These are phyloP conservation scores for Amblyopsis hoosieri DNA, from an alignment of 2,797 vertebrate genomes.

Conservation along the genomic window DNA sequence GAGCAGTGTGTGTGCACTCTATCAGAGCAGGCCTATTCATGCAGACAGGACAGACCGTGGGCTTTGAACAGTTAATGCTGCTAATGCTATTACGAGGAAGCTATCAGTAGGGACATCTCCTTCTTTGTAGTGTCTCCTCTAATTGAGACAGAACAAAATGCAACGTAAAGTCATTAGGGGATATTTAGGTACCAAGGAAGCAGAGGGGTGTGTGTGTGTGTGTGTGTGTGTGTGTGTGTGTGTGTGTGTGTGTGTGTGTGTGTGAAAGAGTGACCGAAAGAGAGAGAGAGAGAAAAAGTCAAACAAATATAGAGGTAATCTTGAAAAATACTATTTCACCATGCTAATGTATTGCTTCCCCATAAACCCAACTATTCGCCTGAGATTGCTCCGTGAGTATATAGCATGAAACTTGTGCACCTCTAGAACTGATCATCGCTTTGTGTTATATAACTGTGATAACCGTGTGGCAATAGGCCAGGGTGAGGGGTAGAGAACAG, in stretches of 20 bases:
- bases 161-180: constrained; percentile 47
- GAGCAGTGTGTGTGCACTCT: constrained; percentile 25
- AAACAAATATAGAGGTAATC: no score
- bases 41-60: constrained; percentile 34
- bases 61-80: constrained; percentile 22
- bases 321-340: no score
- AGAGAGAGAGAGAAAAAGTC: background rate
- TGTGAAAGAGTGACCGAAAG: background rate
- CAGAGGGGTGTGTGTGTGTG: constrained; percentile 26
- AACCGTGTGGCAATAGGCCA: no score
- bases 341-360: no score
- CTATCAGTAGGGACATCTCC: constrained; percentile 43
- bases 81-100: constrained; percentile 19
- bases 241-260: constrained; percentile 3
- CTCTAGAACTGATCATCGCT: no score
- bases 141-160: constrained; percentile 49
- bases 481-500: no score
- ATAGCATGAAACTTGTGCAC: no score
- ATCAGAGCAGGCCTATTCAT: constrained; percentile 36
- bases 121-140: constrained; percentile 46
- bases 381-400: no score
- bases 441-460: no score
- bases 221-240: constrained; percentile 29
- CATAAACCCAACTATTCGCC: no score
- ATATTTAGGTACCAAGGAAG: constrained; percentile 40